phyloP scores from a whole-genome alignment of 2,888 invertebrate species.

The Minunthozetes semirufus region DNA sequence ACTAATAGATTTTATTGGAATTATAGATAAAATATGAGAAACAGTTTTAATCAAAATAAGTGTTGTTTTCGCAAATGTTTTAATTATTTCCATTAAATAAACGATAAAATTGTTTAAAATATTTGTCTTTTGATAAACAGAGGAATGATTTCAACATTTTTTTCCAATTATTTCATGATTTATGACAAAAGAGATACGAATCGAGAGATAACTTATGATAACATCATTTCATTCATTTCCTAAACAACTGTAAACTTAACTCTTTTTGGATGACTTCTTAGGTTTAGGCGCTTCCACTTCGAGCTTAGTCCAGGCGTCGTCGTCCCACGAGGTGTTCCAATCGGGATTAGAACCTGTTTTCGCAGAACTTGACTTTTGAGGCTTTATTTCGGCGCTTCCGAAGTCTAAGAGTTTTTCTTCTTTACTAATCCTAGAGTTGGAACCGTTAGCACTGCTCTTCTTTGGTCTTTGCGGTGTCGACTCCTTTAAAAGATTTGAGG shows the following conservation, averaged over 20 bases:
- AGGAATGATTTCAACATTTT: constrained; percentile 11
- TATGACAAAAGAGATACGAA: background rate
- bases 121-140: background rate
- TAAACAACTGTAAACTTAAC: background rate
- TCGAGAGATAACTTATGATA: background rate
- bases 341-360: background rate
- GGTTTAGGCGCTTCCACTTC: constrained; percentile 37
- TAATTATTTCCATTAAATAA: background rate
- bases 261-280: constrained; percentile 35
- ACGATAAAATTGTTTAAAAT: background rate
- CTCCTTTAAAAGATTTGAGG: constrained; percentile 6
- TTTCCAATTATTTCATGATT: background rate
- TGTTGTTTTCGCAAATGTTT: background rate
- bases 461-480: constrained; percentile 11
- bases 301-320: constrained; percentile 28
- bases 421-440: constrained; percentile 12
- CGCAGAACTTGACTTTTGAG: background rate
- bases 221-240: background rate
- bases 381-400: background rate
- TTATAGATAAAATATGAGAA: background rate
- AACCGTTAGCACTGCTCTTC: background rate
- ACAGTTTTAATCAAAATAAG: background rate
- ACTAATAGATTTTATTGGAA: background rate
- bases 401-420: constrained; percentile 26
- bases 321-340: background rate